Percentiles rank a stretch among this genome's conserved stretches.
These are phyloP conservation scores for Tetrapedia diversipes DNA, from an alignment of 2,888 invertebrate genomes.

Conservation along the genomic window DNA sequence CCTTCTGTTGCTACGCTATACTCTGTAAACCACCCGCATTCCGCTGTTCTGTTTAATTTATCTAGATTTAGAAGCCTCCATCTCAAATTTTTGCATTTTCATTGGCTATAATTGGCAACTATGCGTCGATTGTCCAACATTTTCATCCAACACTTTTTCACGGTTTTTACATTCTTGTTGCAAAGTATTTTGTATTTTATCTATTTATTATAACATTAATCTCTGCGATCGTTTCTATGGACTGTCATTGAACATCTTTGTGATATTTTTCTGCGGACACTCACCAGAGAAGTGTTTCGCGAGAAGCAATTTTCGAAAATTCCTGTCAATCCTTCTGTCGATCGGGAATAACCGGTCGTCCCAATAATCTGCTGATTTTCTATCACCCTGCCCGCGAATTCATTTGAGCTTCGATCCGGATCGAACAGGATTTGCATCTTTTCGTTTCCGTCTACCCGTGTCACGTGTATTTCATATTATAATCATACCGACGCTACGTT, in stretches of 20 bases:
- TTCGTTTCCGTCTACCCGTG: background rate
- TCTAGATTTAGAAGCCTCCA: conserved; percentile 25
- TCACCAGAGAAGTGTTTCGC: background rate
- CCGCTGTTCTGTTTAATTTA: conserved; percentile 10
- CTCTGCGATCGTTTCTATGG: background rate
- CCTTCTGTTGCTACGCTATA: background rate
- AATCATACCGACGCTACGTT: conserved; percentile 1
- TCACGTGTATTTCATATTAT: background rate
- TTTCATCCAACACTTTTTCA: background rate
- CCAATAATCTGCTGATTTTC: conserved; percentile 20
- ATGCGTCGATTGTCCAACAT: too few species aligned
- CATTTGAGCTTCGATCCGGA: conserved; percentile 2
- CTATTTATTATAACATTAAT: background rate
- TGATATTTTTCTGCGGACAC: too few species aligned
- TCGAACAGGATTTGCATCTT: conserved; percentile 17
- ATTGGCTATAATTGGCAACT: background rate
- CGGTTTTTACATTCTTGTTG: too few species aligned
- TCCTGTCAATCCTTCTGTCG: too few species aligned
- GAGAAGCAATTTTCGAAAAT: background rate
- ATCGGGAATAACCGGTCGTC: background rate
- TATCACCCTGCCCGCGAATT: conserved; percentile 1
- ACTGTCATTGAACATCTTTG: background rate
- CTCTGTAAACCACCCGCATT: conserved; percentile 17
- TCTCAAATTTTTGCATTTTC: background rate
- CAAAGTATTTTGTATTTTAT: background rate